These are phyloP conservation scores for Myopa tessellatipennis DNA, from an alignment of 2,888 invertebrate species.

Conservation along the genomic window DNA sequence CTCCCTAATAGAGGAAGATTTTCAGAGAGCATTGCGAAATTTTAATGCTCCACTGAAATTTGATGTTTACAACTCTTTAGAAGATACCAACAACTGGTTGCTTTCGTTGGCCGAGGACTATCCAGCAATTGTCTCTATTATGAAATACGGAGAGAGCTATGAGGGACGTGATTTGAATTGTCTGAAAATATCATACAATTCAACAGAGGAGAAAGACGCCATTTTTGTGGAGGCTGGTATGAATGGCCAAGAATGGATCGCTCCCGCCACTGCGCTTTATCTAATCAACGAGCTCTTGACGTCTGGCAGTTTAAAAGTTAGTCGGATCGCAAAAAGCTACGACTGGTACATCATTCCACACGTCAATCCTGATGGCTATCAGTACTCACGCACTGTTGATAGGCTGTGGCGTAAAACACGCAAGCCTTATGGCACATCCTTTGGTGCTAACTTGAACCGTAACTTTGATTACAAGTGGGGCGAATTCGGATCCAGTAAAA, in stretches of 20 bases:
- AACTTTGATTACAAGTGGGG: slow-evolving; percentile 81
- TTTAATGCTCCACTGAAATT: slow-evolving; percentile 52
- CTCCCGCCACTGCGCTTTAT: slow-evolving; percentile 75
- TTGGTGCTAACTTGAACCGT: slow-evolving; percentile 81
- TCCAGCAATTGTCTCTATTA: slow-evolving; percentile 69
- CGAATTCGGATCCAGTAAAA: slow-evolving; percentile 71
- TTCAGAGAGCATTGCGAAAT: slow-evolving; percentile 55
- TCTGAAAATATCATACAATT: slow-evolving; percentile 68
- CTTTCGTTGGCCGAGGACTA: slow-evolving; percentile 67
- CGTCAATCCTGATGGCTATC: slow-evolving; percentile 84
- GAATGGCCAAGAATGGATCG: slow-evolving; percentile 82
- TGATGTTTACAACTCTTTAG: slow-evolving; percentile 54
- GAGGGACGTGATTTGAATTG: slow-evolving; percentile 75
- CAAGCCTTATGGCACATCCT: slow-evolving; percentile 69
- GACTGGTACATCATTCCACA: slow-evolving; percentile 83
- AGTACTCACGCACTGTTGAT: slow-evolving; percentile 71
- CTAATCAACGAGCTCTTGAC: slow-evolving; percentile 73
- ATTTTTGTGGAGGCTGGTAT: slow-evolving; percentile 75
- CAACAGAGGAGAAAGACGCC: slow-evolving; percentile 60
- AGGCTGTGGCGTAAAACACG: slow-evolving; percentile 78
- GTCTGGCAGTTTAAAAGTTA: slow-evolving; percentile 69
- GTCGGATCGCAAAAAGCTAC: slow-evolving; percentile 70
- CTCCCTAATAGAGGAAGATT: slow-evolving; percentile 67
- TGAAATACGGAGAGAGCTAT: slow-evolving; percentile 71
- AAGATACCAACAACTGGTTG: slow-evolving; percentile 72